Evolutionary conservation across 2,888 invertebrate genomes (phyloP), one percentile per base, ranked within the genome.

Genomic region (Chrysomela aeneicollis): DNA sequence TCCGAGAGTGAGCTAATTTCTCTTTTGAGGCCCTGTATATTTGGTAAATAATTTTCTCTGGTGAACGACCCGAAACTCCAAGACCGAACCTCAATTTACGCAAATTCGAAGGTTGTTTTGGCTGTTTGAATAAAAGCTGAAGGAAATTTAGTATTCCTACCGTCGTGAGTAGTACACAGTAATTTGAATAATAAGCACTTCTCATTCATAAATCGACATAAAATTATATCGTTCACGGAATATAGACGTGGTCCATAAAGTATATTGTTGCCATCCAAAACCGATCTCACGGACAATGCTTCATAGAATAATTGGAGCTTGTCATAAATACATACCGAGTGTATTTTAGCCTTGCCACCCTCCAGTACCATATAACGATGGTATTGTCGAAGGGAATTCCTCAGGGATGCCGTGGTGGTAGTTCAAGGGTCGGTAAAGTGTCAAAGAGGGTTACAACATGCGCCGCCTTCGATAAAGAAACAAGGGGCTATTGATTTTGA

Each of bases 101-200:
- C 57, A 57, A 46, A 46, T 46, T 46, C 15, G 46, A 57, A 57
- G 57, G 46, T 10, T 57, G 12, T 26, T 21, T 57, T 18, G 57
- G 46, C 57, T 57, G 57, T 57, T 57, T 57, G 57, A 15, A 55
- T 42, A 57, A 35, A 54, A 54, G 35, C 35, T 54, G 12, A 21
- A 21, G 26, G 12, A 54, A 57, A 55, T 15, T 57, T 57, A 57
- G 46, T 57, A 57, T 57, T 46, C 57, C 42, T 15, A 26, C n/a
- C 19, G 8, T 21, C n/a, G 50, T 19, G 12, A 22, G 30, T 30
- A 21, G 10, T 12, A 22, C 17, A 73, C 70, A 68, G 68, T 72
- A 74, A 74, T 74, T 74, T 71, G 32, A 64, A 42, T 69, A 70
- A 73, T 72, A 70, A 73, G 64, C 69, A 68, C 67, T 65, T 67